Base-by-base conservation (phyloP, 2,888 invertebrate genomes). In the Auanema sp. region DNA sequence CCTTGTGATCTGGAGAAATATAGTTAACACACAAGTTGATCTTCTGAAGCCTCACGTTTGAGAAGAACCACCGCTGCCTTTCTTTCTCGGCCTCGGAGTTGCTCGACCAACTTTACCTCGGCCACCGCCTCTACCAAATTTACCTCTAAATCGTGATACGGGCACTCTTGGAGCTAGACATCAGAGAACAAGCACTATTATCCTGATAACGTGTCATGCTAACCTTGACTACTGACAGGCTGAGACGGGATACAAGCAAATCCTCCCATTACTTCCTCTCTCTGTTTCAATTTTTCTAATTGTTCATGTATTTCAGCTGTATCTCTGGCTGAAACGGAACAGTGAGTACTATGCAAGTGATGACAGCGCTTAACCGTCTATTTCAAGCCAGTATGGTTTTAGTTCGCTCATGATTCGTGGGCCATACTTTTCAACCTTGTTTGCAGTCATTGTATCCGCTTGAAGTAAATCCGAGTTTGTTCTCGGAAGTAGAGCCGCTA, bases 401-500 rank as follows among this genome's bases (percentile, higher is more conserved):
- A 81, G 60, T 10, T 65, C 59, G 14, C 69, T 72, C 79, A 81
- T 78, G 8, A 81, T 70, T 6, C 57, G 40, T 11, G 41, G 65
- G 6, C 81, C 80, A 58, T 77, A 79, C 54, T 64, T 60, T 12
- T 65, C 55, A 10, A 77, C 64, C 60, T 77, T 78, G 2, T 62
- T 61, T n/a, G 65, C 61, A 1, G 75, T 80, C 79, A 80, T 79
- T 1, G 77, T 72, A 57, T 79, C 79, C 16, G 73, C 69, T 58
- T 76, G 65, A n/a, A 83, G 71, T 10, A 83, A 66, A 21, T 83
- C 83, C 12, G 80, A 79, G 47, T 79, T 75, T 6, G 82, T 83
- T 21, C 83, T 69, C n/a, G 83, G 83, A 57, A 83, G 58, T 18
- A 77, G 58, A 0, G 79, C 77, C 14, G 82, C 81, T 12, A 83